Percentiles rank a stretch among this genome's conserved stretches.
phyloP scores from a whole-genome alignment of 2,888 invertebrate genomes.

The Aplocera efformata region DNA sequence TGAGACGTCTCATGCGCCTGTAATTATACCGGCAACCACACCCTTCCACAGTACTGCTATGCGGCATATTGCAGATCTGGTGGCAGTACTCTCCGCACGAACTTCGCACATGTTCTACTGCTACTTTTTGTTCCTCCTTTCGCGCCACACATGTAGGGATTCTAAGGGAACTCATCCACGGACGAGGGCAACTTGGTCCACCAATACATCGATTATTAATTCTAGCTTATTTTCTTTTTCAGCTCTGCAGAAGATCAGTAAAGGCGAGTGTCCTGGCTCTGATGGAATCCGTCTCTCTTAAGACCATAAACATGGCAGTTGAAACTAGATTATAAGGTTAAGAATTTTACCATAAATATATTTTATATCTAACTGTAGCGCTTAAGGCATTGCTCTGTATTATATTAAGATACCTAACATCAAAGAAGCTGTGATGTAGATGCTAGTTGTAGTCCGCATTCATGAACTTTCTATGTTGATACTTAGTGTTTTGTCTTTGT shows the following conservation, averaged over 20 bases:
- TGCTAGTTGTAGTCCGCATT: constrained; percentile 15
- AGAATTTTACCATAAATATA: constrained; percentile 3
- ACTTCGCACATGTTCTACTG: too few species aligned
- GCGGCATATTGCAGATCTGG: too few species aligned
- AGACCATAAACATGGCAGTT: constrained; percentile 26
- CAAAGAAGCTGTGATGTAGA: constrained; percentile 54
- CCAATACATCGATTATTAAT: too few species aligned
- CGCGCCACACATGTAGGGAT: too few species aligned
- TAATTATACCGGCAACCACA: too few species aligned
- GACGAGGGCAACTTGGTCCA: too few species aligned
- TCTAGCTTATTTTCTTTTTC: constrained; percentile 52
- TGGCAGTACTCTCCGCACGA: too few species aligned
- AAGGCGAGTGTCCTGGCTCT: constrained; percentile 83
- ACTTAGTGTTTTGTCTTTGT: not conserved
- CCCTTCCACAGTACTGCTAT: too few species aligned
- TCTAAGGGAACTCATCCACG: too few species aligned
- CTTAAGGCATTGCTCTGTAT: constrained; percentile 18
- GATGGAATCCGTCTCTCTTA: constrained; percentile 82
- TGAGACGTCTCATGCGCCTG: too few species aligned
- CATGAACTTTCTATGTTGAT: not conserved
- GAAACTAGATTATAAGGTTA: constrained; percentile 6
- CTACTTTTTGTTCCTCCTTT: too few species aligned
- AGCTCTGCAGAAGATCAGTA: constrained; percentile 81
- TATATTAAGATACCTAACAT: constrained; percentile 32
- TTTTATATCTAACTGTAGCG: constrained; percentile 7